Evolutionary conservation across 2,113 vertebrate genomes (phyloP), one percentile per base, ranked within the genome.

Genomic region (Terrapene triunguis): DNA sequence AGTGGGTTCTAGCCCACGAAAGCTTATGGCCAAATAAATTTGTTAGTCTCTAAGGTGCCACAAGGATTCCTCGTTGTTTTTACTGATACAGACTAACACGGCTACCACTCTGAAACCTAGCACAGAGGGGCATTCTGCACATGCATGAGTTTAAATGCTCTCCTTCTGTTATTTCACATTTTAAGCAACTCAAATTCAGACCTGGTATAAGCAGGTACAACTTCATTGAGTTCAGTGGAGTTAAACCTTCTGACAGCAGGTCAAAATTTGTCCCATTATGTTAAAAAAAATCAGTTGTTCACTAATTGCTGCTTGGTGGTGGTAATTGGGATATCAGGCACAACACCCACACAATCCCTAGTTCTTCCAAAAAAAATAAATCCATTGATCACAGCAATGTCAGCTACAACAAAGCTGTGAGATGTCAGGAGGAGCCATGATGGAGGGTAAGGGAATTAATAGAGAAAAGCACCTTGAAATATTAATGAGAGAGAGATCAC

Each of bases 111-210:
- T 50, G 50, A 50, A 50, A 50, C 17, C 24, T 51, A n/a, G 35
- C 55, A 65, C 3, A 25, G 1, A 62, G 72, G 35, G 51, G 25
- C 19, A 27, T 1, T 16, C 2, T 72, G 88, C 25, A 17, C 38
- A 74, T 74, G 19, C 2, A 6, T 74, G 38, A 22, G 38, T n/a
- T 74, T 72, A 72, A 72, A 72, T 9, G 29, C 59, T 0, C 2
- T 3, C 1, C 74, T 65, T 0, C 6, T 50, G 11, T 62, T 44
- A 50, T 93, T 54, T 44, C 17, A 51, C 0, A 0, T 65, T 53
- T 62, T 89, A 51, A 74, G 7, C n/a, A 62, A 16, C 12, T 32
- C 35, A 25, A 25, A 19, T 9, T 8, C 0, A 0, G 1, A 8
- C 32, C 80, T 65, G 21, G 12, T 57, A 24, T 74, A 74, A 42